These are phyloP conservation scores for Oreochromis tanganicae DNA, from an alignment of 2,113 vertebrate genomes.

Conservation along the genomic window DNA sequence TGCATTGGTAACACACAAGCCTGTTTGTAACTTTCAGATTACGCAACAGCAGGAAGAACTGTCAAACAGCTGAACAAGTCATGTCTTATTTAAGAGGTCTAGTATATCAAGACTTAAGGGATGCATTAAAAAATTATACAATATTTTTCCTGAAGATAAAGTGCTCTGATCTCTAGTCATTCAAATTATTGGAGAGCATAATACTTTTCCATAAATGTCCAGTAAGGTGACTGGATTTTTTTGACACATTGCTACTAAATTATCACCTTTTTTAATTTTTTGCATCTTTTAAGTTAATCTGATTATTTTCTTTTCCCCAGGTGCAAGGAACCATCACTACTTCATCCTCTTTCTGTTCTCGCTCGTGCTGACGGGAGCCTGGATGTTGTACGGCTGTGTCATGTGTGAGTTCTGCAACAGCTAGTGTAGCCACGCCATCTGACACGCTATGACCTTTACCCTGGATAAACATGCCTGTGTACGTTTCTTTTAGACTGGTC, in stretches of 20 bases:
- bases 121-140: background rate
- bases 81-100: background rate
- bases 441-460: background rate
- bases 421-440: accelerated
- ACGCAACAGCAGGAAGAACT: background rate
- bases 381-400: slow-evolving; percentile 81
- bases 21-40: background rate
- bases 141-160: background rate
- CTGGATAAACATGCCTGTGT: background rate
- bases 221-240: background rate
- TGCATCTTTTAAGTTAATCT: background rate
- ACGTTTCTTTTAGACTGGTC: slow-evolving; percentile 79
- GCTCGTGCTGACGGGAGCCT: slow-evolving; percentile 71
- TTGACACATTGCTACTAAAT: background rate
- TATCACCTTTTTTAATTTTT: background rate
- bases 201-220: background rate
- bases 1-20: slow-evolving; percentile 78
- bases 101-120: background rate
- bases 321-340: slow-evolving; percentile 86
- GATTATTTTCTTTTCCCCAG: slow-evolving; percentile 49
- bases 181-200: background rate
- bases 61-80: background rate
- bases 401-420: slow-evolving; percentile 77
- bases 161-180: background rate
- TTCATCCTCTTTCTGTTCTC: slow-evolving; percentile 83